These are phyloP conservation scores for Tipula lateralis DNA, from an alignment of 2,888 invertebrate species.

Conservation along the genomic window DNA sequence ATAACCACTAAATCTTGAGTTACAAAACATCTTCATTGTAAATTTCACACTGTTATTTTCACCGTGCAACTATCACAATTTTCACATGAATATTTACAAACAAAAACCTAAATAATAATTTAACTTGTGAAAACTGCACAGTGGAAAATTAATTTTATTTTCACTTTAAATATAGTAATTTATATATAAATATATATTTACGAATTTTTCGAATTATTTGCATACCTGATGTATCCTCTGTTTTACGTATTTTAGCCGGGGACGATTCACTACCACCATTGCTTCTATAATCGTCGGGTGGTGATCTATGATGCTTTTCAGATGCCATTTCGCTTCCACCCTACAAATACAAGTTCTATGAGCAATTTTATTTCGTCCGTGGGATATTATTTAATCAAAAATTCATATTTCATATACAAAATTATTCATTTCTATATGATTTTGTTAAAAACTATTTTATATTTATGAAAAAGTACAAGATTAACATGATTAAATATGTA, in stretches of 20 bases:
- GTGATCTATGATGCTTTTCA: slow-evolving; percentile 31
- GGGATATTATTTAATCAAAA: background rate
- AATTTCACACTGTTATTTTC: background rate
- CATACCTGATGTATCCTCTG: slow-evolving; percentile 35
- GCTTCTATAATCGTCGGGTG: slow-evolving; percentile 33
- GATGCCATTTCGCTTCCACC: slow-evolving; percentile 33
- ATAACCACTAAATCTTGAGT: background rate
- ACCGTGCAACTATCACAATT: background rate
- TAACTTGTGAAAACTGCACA: background rate
- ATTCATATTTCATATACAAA: background rate
- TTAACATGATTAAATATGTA: background rate
- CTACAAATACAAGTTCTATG: slow-evolving; percentile 31
- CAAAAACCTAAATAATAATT: background rate
- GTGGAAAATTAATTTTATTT: background rate
- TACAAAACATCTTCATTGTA: background rate
- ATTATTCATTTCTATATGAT: background rate
- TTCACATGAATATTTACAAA: background rate
- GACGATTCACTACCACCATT: slow-evolving; percentile 31
- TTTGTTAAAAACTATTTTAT: background rate
- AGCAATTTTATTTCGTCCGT: slow-evolving; percentile 6
- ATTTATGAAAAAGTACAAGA: background rate
- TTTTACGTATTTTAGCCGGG: slow-evolving; percentile 34
- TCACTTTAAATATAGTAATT: background rate
- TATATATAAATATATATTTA: background rate
- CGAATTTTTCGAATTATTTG: background rate